Percentiles rank a stretch among this genome's conserved stretches.
Conservation (phyloP, 2,888 invertebrate genomes). For the Augiades crinisus region DNA sequence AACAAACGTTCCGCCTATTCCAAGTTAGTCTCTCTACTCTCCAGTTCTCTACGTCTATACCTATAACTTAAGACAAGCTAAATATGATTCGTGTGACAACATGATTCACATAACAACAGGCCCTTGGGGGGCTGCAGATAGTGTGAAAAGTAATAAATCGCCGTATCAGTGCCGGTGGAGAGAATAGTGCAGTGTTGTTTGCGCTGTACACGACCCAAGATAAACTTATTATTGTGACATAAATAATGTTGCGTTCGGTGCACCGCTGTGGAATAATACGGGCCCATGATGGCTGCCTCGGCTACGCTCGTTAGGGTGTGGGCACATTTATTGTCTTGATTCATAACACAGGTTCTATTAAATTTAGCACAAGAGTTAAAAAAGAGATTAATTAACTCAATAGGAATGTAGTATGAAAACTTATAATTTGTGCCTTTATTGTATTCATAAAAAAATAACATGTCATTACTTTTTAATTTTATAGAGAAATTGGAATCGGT, state of each 20-base stretch:
- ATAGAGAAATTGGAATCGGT: too few species aligned
- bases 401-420: too few species aligned
- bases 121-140: constrained; percentile 52
- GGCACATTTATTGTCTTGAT: constrained; percentile 3
- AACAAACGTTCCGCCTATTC: too few species aligned
- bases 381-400: too few species aligned
- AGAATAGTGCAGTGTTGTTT: constrained; percentile 53
- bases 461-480: too few species aligned
- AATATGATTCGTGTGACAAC: background rate
- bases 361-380: too few species aligned
- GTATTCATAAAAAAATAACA: too few species aligned
- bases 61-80: background rate
- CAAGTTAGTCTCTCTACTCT: too few species aligned
- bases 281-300: constrained; percentile 37
- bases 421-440: too few species aligned
- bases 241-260: constrained; percentile 51
- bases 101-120: constrained; percentile 37
- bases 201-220: constrained; percentile 62
- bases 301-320: constrained; percentile 1
- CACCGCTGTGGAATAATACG: constrained; percentile 66
- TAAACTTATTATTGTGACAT: constrained; percentile 77
- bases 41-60: too few species aligned
- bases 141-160: constrained; percentile 50
- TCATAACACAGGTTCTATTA: too few species aligned
- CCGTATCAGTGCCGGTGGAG: constrained; percentile 49